A percentile compares a stretch with the other conserved stretches of the same genome.
Conservation (phyloP, 2,888 invertebrate genomes). For the Hirtodrosophila alboralis region DNA sequence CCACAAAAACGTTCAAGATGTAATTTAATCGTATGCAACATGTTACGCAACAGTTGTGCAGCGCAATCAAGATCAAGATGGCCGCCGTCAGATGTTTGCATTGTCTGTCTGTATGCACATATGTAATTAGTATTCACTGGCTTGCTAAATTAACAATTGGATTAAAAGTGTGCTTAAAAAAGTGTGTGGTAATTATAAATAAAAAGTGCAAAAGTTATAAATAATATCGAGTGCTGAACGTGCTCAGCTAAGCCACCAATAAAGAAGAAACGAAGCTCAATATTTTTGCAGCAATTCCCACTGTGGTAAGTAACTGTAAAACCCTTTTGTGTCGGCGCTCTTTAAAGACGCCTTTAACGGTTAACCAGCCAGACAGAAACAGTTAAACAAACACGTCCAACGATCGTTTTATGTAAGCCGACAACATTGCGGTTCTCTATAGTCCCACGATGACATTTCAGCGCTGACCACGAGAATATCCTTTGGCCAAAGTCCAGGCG, state of each 20-base stretch:
- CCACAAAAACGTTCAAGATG: too few relatives aligned
- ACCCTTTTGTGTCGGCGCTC: slow-evolving; percentile 36
- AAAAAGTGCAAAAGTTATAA: too few relatives aligned
- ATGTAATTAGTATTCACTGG: too few relatives aligned
- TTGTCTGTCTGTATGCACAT: too few relatives aligned
- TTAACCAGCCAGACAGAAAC: slow-evolving; percentile 25
- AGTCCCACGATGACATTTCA: slow-evolving; percentile 47
- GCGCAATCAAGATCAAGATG: background rate
- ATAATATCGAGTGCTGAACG: too few relatives aligned
- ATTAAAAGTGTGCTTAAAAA: too few relatives aligned
- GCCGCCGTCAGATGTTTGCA: too few relatives aligned
- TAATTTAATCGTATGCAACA: background rate
- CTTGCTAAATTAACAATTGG: too few relatives aligned
- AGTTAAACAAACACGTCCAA: slow-evolving; percentile 54
- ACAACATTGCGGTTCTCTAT: slow-evolving; percentile 28
- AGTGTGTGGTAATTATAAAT: too few relatives aligned
- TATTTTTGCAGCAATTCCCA: slow-evolving; percentile 9
- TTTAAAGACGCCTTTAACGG: slow-evolving; percentile 38
- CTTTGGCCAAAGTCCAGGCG: slow-evolving; percentile 44
- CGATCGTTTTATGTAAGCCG: slow-evolving; percentile 62
- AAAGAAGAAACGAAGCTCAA: too few relatives aligned
- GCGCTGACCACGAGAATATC: slow-evolving; percentile 52
- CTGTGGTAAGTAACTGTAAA: background rate
- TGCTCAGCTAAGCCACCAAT: too few relatives aligned
- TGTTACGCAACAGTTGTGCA: background rate